A percentile compares a stretch with the other conserved stretches of the same genome.
Evolutionary conservation across 2,797 vertebrate genomes (phyloP).

Genomic region (Petrocephalus schoutedeni): DNA sequence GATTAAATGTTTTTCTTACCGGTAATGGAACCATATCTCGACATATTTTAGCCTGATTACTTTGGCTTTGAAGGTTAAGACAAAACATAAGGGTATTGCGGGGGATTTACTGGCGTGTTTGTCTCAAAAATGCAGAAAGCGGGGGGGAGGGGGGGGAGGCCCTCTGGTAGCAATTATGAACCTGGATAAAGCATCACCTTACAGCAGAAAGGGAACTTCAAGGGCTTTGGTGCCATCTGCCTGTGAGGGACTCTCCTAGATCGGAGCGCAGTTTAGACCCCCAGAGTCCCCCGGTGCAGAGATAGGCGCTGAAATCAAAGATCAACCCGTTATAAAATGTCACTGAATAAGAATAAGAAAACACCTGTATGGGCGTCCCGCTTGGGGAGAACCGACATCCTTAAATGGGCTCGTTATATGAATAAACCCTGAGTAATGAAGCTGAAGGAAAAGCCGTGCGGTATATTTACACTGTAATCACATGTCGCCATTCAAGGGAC

Average conservation of each 20-base stretch:
- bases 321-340: not conserved
- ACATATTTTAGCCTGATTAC: slow-evolving; percentile 6
- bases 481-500: not conserved
- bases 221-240: slow-evolving; percentile 16
- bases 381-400: not conserved
- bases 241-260: not conserved
- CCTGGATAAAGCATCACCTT: not conserved
- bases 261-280: not conserved
- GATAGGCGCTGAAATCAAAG: not conserved
- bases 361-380: not conserved
- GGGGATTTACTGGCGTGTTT: not conserved
- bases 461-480: not conserved
- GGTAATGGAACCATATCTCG: slow-evolving; percentile 10
- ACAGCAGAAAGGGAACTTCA: not conserved
- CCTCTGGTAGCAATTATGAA: slow-evolving; percentile 7
- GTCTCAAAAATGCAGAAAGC: not conserved
- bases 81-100: not conserved
- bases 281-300: not conserved
- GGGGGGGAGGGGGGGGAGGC: not conserved
- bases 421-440: not conserved
- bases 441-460: not conserved
- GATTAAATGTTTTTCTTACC: slow-evolving; percentile 14
- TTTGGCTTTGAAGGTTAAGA: slow-evolving; percentile 8
- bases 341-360: not conserved
- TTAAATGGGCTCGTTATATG: not conserved